Evolutionary conservation across 2,113 vertebrate genomes (phyloP), one percentile per base, ranked within the genome.

Genomic region (Notothenia rossii): DNA sequence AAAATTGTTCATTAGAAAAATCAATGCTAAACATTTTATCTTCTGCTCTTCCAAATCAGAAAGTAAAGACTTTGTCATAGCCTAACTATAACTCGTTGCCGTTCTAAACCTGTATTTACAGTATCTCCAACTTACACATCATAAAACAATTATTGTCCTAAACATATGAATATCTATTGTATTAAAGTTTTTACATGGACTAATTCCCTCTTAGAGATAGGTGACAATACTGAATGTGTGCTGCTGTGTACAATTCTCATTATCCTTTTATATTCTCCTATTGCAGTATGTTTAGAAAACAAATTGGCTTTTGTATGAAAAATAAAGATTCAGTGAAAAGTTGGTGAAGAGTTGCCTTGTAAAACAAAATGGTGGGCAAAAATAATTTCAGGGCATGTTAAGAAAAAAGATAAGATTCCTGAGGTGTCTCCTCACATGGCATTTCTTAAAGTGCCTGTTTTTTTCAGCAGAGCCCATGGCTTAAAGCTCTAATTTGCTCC

Each of bases 401-500:
- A 18, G 15, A 29, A 49, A 17, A 46, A 65, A 55, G 72, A 62
- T 58, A 17, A 60, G 46, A 78, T 51, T 75, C 70, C 48, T 10
- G 15, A 59, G 75, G 74, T 78, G 84, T 77, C 60, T 75, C 58
- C 55, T 71, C 79, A 68, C 77, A 48, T 62, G 64, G 71, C 77
- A 56, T 89, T 85, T 73, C 67, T 78, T 71, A 17, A 76, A 82
- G 55, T 67, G 82, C 68, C 75, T 84, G 77, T 87, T 91, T 81
- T 29, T 92, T 91, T 79, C 79, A 84, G 71, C 71, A 67, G 61
- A 82, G 72, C 77, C 79, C 70, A 40, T 73, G 82, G 86, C 78
- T 88, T 86, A 82, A 59, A 67, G 64, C 83, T 62, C 75, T 90
- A 85, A 92, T 91, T 89, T 90, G 78, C 85, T 86, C 85, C 84